These are phyloP conservation scores for Ovibos moschatus DNA, from an alignment of 2,113 vertebrate species.

Conservation along the genomic window DNA sequence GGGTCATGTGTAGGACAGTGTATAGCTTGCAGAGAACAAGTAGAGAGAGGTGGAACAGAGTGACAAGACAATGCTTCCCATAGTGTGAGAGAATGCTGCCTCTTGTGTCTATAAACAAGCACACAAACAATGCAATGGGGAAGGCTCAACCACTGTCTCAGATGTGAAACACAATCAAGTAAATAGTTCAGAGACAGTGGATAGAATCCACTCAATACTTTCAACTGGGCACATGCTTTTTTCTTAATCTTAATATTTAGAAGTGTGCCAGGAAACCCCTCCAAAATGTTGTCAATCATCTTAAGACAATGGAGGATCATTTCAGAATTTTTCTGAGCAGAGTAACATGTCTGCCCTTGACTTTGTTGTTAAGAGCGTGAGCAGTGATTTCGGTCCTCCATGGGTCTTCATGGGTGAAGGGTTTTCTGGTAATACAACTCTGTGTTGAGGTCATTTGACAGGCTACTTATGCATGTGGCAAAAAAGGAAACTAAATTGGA, in stretches of 20 bases:
- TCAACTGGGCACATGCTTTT: background rate
- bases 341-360: background rate
- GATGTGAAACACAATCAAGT: background rate
- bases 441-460: background rate
- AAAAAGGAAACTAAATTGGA: background rate
- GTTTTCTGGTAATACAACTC: background rate
- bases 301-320: background rate
- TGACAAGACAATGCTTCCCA: background rate
- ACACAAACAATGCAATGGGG: too few species aligned
- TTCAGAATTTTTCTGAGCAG: background rate
- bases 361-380: background rate
- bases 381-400: background rate
- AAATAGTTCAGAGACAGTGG: background rate
- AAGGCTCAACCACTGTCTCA: background rate
- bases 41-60: background rate
- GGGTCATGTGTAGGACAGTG: background rate
- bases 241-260: background rate
- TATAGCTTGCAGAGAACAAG: background rate
- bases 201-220: background rate
- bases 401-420: background rate
- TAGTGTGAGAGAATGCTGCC: background rate
- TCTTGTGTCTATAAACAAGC: background rate
- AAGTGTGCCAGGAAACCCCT: background rate
- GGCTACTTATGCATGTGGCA: background rate
- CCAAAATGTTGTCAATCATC: fast-evolving